Conservation (phyloP, 2,113 vertebrate genomes). For the Prolemur simus region DNA sequence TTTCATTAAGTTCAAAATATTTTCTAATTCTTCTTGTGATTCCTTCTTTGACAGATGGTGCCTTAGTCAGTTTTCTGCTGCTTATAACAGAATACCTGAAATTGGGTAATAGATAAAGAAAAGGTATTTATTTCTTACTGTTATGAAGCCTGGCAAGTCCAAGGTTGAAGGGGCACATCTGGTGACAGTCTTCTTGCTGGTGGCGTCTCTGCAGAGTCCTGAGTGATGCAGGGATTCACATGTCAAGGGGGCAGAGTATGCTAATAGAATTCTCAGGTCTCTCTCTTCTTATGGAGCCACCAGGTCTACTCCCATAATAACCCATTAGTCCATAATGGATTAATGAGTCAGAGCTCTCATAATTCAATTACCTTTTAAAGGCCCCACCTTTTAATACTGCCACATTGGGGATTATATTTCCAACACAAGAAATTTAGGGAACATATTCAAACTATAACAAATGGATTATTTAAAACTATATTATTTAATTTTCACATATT, state of each 20-base stretch:
- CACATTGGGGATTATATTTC: background rate
- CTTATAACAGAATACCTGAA: background rate
- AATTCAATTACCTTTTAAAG: background rate
- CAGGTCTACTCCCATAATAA: background rate
- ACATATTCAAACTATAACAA: background rate
- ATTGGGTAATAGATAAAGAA: background rate
- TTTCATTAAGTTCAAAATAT: background rate
- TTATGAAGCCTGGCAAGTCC: background rate
- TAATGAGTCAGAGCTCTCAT: background rate
- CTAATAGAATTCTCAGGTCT: background rate
- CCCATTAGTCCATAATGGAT: background rate
- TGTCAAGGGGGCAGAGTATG: background rate
- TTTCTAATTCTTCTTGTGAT: background rate
- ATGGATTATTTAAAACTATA: background rate
- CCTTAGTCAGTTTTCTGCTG: background rate
- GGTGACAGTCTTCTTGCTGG: background rate
- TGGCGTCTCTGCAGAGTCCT: background rate
- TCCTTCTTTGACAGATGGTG: background rate
- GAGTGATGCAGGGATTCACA: background rate
- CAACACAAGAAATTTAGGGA: background rate
- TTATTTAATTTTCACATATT: background rate
- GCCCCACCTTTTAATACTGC: background rate
- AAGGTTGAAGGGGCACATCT: background rate
- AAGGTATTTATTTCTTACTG: background rate
- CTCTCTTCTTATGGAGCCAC: background rate